Percentiles rank a stretch among this genome's conserved stretches.
Conservation (phyloP, 2,113 vertebrate species). For the Malurus alboscapulatus region DNA sequence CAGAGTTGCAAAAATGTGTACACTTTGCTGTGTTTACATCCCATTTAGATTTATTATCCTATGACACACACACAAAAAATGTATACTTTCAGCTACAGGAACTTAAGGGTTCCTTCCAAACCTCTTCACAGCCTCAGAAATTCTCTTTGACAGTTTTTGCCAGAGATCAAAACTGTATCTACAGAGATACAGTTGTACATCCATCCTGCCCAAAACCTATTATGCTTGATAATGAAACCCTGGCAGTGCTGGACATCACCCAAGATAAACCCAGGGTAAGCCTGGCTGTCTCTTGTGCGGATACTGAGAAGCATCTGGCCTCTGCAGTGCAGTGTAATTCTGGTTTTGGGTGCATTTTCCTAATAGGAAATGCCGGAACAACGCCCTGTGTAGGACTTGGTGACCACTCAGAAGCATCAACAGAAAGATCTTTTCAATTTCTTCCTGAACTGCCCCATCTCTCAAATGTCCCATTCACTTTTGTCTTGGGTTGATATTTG, state of each 20-base stretch:
- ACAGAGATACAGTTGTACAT: not conserved
- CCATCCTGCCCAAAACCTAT: not conserved
- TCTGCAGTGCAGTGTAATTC: rapidly evolving
- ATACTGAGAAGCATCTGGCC: not conserved
- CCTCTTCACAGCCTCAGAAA: not conserved
- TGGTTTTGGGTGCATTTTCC: not conserved
- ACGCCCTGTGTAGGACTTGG: not conserved
- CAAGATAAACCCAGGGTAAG: not conserved
- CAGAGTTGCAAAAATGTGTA: not conserved
- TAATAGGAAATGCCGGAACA: not conserved
- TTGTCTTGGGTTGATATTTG: too few relatives aligned
- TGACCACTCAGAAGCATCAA: not conserved
- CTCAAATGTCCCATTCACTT: rapidly evolving
- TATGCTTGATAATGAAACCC: not conserved
- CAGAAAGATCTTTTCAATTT: not conserved
- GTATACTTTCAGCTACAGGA: not conserved
- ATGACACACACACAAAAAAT: not conserved
- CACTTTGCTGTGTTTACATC: not conserved
- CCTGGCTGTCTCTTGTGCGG: not conserved
- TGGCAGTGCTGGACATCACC: not conserved
- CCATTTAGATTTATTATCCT: not conserved
- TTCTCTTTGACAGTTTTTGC: not conserved
- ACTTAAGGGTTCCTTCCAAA: not conserved
- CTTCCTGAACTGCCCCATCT: not conserved
- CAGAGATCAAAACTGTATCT: not conserved